Base-by-base conservation (phyloP, 2,888 invertebrate genomes). In the Stratiomys singularior region DNA sequence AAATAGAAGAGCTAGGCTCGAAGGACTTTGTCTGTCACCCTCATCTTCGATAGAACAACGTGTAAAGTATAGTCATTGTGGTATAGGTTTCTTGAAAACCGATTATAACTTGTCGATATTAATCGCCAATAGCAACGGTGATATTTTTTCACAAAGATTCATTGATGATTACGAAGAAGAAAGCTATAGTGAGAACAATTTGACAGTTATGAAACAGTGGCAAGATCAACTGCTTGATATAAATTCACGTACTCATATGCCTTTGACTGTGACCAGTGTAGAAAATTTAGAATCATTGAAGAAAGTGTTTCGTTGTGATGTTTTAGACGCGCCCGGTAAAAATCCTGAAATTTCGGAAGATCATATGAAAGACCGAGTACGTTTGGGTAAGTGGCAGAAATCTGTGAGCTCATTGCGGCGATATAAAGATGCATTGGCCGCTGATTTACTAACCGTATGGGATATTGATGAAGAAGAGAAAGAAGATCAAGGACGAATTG, bases 91-190 rank as follows among this genome's bases (percentile, higher is more conserved):
- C 77, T 80, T 81, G 7, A 67, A 82, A 25, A 79, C 82, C 28
- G 69, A 78, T 0, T 78, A 82, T 0, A 81, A 81, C 30, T 81
- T 83, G 0, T 80, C 82, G 5, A 78, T 86, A 0, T 52, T 86
- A 0, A 83, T 82, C 0, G 80, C 83, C n/a, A 86, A 82, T 60
- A 85, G 85, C 4, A 79, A 83, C 47, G 86, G 87, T 0, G 86
- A 86, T 64, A 72, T 86, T 0, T 84, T 78, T 27, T 18, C 69
- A 1, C 80, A 80, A 37, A 37, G 44, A 9, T 44, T 64, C 1
- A 30, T 77, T n/a, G 52, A 77, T 23, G 66, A 60, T 13, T 44
- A 30, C 27, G 64, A 60, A n/a, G 69, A 71, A 71, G 46, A 25
- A 13, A 23, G 69, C 18, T 5, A 60, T 3, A 76, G 63, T n/a